phyloP scores from a whole-genome alignment of 2,113 vertebrate species.

The Pangasianodon gigas region DNA sequence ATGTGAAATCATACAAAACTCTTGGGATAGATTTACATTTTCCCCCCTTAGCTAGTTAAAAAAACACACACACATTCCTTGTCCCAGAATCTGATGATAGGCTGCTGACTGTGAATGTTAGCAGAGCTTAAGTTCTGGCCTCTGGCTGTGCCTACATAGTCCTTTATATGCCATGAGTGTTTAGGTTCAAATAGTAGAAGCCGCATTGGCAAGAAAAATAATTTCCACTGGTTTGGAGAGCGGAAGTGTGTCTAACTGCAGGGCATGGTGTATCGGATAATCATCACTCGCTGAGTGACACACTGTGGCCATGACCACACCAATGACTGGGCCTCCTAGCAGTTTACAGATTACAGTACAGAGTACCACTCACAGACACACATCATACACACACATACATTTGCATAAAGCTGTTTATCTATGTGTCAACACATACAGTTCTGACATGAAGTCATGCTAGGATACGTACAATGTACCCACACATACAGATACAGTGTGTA shows the following conservation, averaged over 20 bases:
- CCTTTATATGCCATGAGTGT: conserved; percentile 34
- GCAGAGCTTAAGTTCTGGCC: conserved; percentile 19
- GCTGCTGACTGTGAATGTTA: conserved; percentile 25
- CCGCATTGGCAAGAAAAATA: conserved; percentile 29
- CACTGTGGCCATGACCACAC: conserved; percentile 57
- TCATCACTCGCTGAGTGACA: conserved; percentile 60
- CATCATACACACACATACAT: conserved; percentile 34
- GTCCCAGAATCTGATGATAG: conserved; percentile 22
- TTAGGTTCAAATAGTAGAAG: conserved; percentile 48
- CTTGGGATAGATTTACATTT: conserved; percentile 16
- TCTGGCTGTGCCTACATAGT: neutral
- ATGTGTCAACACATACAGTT: neutral
- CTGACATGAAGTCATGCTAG: conserved; percentile 1
- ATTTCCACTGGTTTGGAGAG: conserved; percentile 55
- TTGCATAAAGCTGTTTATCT: neutral
- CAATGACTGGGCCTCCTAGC: conserved; percentile 50
- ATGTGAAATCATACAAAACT: conserved; percentile 35
- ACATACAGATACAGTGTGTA: neutral
- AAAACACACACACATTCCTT: neutral
- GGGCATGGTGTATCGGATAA: conserved; percentile 54
- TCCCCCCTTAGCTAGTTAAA: neutral
- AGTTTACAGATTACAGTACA: conserved; percentile 53
- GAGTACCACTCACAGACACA: neutral
- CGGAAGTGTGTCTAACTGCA: conserved; percentile 62
- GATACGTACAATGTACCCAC: neutral